Base-by-base conservation (phyloP, 2,888 invertebrate genomes). In the Volucella bombylans region DNA sequence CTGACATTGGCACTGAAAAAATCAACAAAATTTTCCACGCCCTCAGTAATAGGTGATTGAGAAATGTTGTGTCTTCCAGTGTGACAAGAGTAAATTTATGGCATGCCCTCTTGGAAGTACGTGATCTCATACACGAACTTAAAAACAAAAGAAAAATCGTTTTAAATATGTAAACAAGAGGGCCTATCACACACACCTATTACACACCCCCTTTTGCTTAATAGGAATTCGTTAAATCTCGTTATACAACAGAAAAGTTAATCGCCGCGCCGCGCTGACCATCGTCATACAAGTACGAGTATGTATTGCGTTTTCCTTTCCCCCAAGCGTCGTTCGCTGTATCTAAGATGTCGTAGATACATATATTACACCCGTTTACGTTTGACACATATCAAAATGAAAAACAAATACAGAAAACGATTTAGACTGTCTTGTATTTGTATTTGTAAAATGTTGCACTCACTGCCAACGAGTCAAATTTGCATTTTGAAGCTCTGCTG, bases 121-220 rank as follows among this genome's bases (percentile, higher is more conserved):
- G 6, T 31, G 31, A 31, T 31, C 31, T 31, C 6, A 31, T 31
- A 4, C 31, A 31, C 4, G 31, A 31, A 6, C 6, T 31, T 31
- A 31, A 9, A 41, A 43, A 50, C 10, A 6, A 31, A n/a, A 11
- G 8, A 0, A 14, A 11, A 23, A 52, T n/a, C n/a, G 45, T 6
- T n/a, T 14, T 55, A 45, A 9, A 8, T 23, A n/a, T n/a, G n/a
- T n/a, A n/a, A 52, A 11, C 18, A 41, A 41, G 31, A 11, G 18
- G 9, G 11, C 38, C 39, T 59, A 18, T 9, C 4, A 43, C 38
- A 54, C 1, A 8, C 2, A n/a, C 50, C 50, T n/a, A 4, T 12
- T 0, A 76, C 67, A 67, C 76, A 52, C 76, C 67, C 67, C 76
- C 45, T 68, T 59, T 68, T 38, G 38, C 31, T 54, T 10, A 41